Evolutionary conservation across 2,797 vertebrate genomes (phyloP).

Genomic region (Anomalospiza imberbis): DNA sequence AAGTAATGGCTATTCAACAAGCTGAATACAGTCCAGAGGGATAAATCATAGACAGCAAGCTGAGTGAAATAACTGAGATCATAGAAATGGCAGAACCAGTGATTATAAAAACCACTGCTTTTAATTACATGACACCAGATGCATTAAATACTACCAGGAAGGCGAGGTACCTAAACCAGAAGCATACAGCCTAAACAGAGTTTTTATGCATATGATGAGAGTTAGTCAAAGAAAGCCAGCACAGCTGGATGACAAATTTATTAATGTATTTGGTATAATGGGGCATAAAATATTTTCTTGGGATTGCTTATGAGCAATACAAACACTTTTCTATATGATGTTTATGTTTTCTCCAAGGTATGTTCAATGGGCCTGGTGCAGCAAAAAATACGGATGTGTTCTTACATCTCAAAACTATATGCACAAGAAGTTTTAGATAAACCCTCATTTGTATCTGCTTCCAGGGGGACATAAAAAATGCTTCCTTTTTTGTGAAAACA

Average conservation of each 20-base stretch:
- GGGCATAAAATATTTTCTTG: neutral
- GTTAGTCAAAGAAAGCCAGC: neutral
- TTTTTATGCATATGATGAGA: neutral
- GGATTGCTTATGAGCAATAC: neutral
- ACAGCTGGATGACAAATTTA: neutral
- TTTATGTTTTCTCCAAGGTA: neutral
- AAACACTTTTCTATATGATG: neutral
- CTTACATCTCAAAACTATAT: neutral
- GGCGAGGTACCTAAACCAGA: neutral
- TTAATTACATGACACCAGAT: neutral
- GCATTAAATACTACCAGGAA: neutral
- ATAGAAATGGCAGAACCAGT: neutral
- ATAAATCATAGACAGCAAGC: neutral
- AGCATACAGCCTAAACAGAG: neutral
- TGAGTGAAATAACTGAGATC: neutral
- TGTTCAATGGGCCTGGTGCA: neutral
- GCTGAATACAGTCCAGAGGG: neutral
- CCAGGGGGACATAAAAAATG: neutral
- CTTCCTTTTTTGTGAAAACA: neutral
- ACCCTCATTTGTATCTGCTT: neutral
- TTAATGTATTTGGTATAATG: neutral
- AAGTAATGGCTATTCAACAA: neutral
- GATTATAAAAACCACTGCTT: neutral
- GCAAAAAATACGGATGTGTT: fast-evolving
- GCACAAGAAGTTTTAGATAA: neutral